A percentile compares a stretch with the other conserved stretches of the same genome.
These are phyloP conservation scores for Drosophila paucipuncta DNA, from an alignment of 2,888 invertebrate genomes.

Conservation along the genomic window DNA sequence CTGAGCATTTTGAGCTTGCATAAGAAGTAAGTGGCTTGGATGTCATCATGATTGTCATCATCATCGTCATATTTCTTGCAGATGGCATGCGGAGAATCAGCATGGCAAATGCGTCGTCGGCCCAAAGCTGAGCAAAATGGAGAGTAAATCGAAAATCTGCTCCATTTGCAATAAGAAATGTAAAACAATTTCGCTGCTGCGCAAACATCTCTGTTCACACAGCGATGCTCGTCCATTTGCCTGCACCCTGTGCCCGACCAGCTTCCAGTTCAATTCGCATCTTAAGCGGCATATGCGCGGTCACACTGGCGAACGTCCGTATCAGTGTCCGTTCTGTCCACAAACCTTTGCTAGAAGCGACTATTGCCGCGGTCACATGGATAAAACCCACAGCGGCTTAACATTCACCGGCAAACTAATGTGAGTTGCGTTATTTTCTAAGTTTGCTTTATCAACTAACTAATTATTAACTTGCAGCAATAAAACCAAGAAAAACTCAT, in stretches of 20 bases:
- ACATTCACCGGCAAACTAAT: constrained; percentile 5
- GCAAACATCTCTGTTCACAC: constrained; percentile 3
- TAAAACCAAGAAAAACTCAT: not conserved
- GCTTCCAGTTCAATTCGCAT: not conserved
- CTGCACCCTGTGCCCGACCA: constrained; percentile 15
- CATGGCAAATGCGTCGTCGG: not conserved
- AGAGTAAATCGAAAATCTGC: not conserved
- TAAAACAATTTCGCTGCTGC: not conserved
- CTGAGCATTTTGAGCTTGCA: constrained; percentile 29
- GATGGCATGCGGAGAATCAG: constrained; percentile 27
- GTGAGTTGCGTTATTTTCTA: constrained; percentile 7
- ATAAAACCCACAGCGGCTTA: constrained; percentile 10
- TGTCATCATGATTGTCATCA: not conserved
- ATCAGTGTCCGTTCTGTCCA: constrained; percentile 28
- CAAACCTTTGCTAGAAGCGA: constrained; percentile 26
- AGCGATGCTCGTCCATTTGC: constrained; percentile 1
- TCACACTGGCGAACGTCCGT: constrained; percentile 45
- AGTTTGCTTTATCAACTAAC: not conserved
- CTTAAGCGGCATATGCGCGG: constrained; percentile 22
- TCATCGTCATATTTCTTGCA: not conserved
- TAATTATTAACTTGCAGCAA: not conserved
- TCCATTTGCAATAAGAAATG: not conserved
- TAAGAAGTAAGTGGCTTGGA: constrained; percentile 24
- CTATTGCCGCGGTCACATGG: constrained; percentile 26
- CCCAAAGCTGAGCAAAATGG: not conserved